Evolutionary conservation across 1,140 invertebrate genomes (phyloP).

Genomic region (Eumaeus atala): DNA sequence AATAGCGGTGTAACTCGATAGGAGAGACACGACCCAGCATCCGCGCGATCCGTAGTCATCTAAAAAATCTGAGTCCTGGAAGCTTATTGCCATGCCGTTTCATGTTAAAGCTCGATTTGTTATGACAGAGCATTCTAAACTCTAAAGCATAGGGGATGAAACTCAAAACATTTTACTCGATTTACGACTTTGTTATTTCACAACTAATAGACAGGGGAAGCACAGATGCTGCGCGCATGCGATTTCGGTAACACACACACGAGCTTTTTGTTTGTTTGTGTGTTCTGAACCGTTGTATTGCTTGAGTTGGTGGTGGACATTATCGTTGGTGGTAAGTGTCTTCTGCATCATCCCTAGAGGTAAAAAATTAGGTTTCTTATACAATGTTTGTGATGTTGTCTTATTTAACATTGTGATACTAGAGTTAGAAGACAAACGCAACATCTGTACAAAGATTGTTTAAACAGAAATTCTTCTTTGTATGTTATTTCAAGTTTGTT

Average conservation of each 20-base stretch:
- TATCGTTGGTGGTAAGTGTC: conserved; percentile 49
- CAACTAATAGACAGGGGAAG: conserved; percentile 40
- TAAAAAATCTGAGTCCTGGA: conserved; percentile 67
- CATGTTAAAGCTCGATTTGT: conserved; percentile 40
- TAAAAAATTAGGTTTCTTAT: conserved; percentile 30
- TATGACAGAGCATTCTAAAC: conserved; percentile 23
- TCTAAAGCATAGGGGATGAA: conserved; percentile 12
- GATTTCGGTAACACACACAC: conserved; percentile 36
- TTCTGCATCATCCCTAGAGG: conserved; percentile 31
- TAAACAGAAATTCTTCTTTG: too few species aligned
- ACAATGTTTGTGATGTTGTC: conserved; percentile 12
- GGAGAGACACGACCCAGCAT: conserved; percentile 44
- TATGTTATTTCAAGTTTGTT: too few species aligned
- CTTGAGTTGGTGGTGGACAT: conserved; percentile 45
- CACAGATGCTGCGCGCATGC: conserved; percentile 70
- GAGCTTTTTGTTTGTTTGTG: conserved; percentile 34
- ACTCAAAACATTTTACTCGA: conserved; percentile 17
- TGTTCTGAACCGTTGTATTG: conserved; percentile 47
- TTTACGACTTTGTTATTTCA: conserved; percentile 29
- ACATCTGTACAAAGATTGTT: too few species aligned
- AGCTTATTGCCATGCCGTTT: conserved; percentile 61
- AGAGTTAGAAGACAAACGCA: too few species aligned
- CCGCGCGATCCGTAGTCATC: conserved; percentile 50
- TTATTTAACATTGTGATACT: conserved; percentile 4
- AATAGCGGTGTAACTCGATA: conserved; percentile 26